phyloP scores from a whole-genome alignment of 1,140 invertebrate species.

The Oedothorax gibbosus region DNA sequence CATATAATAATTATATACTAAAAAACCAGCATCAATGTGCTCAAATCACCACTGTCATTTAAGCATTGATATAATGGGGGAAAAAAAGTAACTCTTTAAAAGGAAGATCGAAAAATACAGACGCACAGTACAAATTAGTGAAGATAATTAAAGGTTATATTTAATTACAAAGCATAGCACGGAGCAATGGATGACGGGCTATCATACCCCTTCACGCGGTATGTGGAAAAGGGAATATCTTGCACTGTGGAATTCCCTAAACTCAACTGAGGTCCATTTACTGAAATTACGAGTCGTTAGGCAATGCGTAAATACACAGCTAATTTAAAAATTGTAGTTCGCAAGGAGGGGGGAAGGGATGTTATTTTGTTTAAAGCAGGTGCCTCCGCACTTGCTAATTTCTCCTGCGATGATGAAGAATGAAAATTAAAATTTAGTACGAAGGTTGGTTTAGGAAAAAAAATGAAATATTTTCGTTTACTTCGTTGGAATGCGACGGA shows the following conservation, averaged over 20 bases:
- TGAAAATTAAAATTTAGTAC: slow-evolving; percentile 48
- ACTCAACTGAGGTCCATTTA: slow-evolving; percentile 52
- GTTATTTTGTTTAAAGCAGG: slow-evolving; percentile 54
- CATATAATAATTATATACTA: too few species aligned
- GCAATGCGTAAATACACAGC: slow-evolving; percentile 50
- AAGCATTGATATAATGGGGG: too few species aligned
- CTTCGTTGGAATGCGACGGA: slow-evolving; percentile 42
- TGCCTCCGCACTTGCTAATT: slow-evolving; percentile 40
- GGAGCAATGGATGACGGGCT: slow-evolving; percentile 42
- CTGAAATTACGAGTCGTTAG: slow-evolving; percentile 51
- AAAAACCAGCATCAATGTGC: too few species aligned
- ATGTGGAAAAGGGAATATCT: slow-evolving; percentile 23
- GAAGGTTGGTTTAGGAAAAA: slow-evolving; percentile 8
- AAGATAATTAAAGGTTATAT: slow-evolving; percentile 55
- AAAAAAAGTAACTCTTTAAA: too few species aligned
- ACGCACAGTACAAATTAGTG: slow-evolving; percentile 36
- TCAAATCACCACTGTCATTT: too few species aligned
- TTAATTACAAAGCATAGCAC: slow-evolving; percentile 42
- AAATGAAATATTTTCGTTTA: slow-evolving; percentile 51
- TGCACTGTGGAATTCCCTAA: slow-evolving; percentile 42
- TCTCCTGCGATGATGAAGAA: slow-evolving; percentile 48
- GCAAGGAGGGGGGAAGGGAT: slow-evolving; percentile 5
- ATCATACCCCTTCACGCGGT: slow-evolving; percentile 26
- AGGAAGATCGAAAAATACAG: slow-evolving; percentile 22
- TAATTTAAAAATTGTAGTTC: slow-evolving; percentile 48